Percentiles rank a stretch among this genome's conserved stretches.
These are phyloP conservation scores for Dicyrtoma fusca DNA, from an alignment of 2,888 invertebrate species.

Conservation along the genomic window DNA sequence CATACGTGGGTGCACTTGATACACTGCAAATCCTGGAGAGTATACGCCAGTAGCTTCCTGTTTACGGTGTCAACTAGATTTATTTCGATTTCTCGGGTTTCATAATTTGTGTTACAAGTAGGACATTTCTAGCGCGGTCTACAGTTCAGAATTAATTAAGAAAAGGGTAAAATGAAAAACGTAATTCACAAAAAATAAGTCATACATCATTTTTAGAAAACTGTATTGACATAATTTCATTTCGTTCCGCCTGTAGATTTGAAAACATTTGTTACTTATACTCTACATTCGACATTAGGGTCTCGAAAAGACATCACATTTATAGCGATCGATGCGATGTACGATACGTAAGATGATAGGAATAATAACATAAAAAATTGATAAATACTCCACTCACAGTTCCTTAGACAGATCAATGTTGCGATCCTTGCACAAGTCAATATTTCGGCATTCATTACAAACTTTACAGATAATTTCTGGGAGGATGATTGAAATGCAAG, in stretches of 20 bases:
- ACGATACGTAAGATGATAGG: too few species aligned
- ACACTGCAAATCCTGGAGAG: conserved; percentile 90
- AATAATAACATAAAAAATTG: too few species aligned
- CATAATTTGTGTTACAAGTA: conserved; percentile 80
- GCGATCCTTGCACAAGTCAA: conserved; percentile 89
- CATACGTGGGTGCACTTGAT: conserved; percentile 79
- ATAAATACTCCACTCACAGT: conserved; percentile 63
- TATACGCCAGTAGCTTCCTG: conserved; percentile 80
- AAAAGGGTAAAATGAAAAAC: conserved; percentile 1
- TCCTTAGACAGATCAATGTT: conserved; percentile 65
- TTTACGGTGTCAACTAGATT: conserved; percentile 78
- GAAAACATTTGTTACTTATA: too few species aligned
- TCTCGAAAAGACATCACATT: too few species aligned
- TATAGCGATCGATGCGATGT: too few species aligned
- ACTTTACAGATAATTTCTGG: conserved; percentile 91
- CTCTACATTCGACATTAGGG: too few species aligned
- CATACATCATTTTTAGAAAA: too few species aligned
- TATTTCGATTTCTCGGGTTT: conserved; percentile 84
- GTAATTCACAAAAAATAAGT: too few species aligned
- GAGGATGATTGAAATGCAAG: conserved; percentile 79
- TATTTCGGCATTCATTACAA: conserved; percentile 92
- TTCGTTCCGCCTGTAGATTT: too few species aligned
- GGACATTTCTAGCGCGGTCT: conserved; percentile 84
- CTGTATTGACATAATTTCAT: too few species aligned
- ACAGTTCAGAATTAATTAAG: too few species aligned